Evolutionary conservation across 2,113 vertebrate genomes (phyloP).

Genomic region (Penelope pileata): DNA sequence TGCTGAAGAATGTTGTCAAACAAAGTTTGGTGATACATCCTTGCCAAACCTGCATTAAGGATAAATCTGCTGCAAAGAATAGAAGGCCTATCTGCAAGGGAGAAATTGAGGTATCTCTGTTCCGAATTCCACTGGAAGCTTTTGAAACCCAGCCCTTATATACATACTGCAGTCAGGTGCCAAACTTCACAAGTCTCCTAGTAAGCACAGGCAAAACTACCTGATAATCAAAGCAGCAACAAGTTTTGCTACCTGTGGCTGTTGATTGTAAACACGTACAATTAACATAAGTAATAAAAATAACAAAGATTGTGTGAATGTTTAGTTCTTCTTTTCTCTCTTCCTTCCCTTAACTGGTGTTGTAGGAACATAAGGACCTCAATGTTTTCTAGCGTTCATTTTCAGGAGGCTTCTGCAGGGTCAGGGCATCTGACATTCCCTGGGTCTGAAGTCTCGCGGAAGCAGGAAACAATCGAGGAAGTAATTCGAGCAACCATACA

Average conservation of each 20-base stretch:
- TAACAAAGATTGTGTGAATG: not conserved
- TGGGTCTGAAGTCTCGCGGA: not conserved
- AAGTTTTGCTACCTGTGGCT: not conserved
- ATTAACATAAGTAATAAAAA: not conserved
- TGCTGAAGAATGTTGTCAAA: not conserved
- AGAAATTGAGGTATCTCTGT: not conserved
- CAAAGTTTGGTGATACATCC: not conserved
- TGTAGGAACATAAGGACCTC: not conserved
- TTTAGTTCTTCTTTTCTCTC: not conserved
- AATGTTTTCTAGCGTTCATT: not conserved
- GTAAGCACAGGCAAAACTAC: conserved; percentile 25
- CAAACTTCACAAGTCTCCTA: conserved; percentile 26
- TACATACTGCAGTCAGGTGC: not conserved
- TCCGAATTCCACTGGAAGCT: conserved; percentile 4
- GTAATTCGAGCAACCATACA: not conserved
- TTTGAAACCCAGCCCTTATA: conserved; percentile 27
- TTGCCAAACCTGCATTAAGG: conserved; percentile 27
- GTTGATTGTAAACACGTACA: not conserved
- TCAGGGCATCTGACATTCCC: not conserved
- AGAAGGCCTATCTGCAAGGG: not conserved
- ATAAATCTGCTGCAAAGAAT: conserved; percentile 20
- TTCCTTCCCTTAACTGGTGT: not conserved
- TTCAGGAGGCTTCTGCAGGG: not conserved
- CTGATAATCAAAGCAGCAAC: not conserved
- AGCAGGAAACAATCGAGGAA: not conserved